Conservation (phyloP, 2,113 vertebrate species). For the Mionectes macconnelli region DNA sequence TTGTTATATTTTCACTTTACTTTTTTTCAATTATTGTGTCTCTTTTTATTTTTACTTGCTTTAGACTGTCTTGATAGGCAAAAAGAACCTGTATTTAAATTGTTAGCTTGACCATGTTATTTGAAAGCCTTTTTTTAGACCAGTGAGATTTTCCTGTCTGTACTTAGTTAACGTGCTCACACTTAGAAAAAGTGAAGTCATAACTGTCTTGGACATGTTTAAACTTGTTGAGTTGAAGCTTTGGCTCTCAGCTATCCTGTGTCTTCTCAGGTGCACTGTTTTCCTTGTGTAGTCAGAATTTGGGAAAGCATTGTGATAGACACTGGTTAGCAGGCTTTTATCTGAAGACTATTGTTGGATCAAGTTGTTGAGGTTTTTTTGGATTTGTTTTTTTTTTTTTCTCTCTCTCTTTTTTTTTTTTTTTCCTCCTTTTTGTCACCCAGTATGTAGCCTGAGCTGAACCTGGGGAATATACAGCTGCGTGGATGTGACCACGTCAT, state of each 20-base stretch:
- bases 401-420: fast-evolving
- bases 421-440: neutral
- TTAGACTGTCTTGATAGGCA: neutral
- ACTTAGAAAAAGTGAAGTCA: neutral
- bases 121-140: neutral
- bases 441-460: neutral
- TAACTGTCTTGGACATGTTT: neutral
- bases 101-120: neutral
- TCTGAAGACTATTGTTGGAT: neutral
- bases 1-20: neutral
- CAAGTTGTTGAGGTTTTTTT: neutral
- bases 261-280: neutral
- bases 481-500: neutral
- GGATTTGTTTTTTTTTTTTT: fast-evolving
- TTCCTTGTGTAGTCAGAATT: neutral
- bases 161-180: neutral
- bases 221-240: neutral
- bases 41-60: neutral
- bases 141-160: neutral
- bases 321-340: neutral
- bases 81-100: neutral
- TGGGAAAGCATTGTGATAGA: neutral
- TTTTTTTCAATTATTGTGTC: neutral
- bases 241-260: neutral
- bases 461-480: neutral